These are phyloP conservation scores for Volucella bombylans DNA, from an alignment of 2,888 invertebrate species.

Conservation along the genomic window DNA sequence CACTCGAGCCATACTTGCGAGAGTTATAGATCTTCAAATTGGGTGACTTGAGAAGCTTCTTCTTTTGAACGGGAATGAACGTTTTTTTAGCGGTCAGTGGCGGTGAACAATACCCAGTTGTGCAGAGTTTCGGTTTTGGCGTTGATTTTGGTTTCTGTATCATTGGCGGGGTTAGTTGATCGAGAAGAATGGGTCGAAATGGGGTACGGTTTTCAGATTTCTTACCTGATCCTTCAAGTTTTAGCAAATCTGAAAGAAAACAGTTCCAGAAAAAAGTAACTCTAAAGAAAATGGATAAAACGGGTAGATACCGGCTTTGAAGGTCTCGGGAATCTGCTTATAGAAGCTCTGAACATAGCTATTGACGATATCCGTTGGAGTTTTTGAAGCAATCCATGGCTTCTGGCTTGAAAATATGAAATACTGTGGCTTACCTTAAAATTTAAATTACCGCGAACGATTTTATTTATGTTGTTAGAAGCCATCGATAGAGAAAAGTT, in stretches of 20 bases:
- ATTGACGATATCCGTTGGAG: slow-evolving; percentile 75
- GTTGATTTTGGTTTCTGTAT: slow-evolving; percentile 10
- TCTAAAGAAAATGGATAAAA: background rate
- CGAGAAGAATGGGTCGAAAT: background rate
- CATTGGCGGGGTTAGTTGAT: slow-evolving; percentile 5
- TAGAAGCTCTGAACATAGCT: slow-evolving; percentile 76
- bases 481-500: slow-evolving; percentile 72
- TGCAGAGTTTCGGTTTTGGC: slow-evolving; percentile 14
- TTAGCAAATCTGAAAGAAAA: slow-evolving; percentile 9
- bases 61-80: slow-evolving; percentile 48
- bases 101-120: slow-evolving; percentile 1
- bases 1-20: slow-evolving; percentile 75
- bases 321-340: slow-evolving; percentile 74
- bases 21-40: slow-evolving; percentile 76
- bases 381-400: slow-evolving; percentile 77
- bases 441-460: slow-evolving; percentile 75
- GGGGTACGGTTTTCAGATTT: background rate
- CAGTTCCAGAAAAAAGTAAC: background rate
- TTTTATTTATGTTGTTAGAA: slow-evolving; percentile 75
- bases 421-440: slow-evolving; percentile 71
- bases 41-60: slow-evolving; percentile 71
- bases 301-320: slow-evolving; percentile 71
- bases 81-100: slow-evolving; percentile 8
- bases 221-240: background rate
- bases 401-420: slow-evolving; percentile 8